These are phyloP conservation scores for Hipposideros larvatus DNA, from an alignment of 2,797 vertebrate species.

Conservation along the genomic window DNA sequence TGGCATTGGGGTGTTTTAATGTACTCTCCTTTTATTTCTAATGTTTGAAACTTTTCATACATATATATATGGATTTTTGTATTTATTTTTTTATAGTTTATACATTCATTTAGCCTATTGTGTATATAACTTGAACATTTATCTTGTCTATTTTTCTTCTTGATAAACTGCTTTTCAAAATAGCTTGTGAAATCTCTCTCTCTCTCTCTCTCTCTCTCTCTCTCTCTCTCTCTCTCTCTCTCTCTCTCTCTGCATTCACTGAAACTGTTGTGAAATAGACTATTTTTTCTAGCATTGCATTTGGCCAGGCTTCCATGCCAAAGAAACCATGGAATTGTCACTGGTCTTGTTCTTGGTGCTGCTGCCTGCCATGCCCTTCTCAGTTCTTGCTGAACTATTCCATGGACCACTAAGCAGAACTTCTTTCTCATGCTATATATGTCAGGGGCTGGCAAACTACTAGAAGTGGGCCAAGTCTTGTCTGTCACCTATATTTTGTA, in stretches of 20 bases:
- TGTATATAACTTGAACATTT: not conserved
- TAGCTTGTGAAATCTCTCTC: not conserved
- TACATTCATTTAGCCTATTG: not conserved
- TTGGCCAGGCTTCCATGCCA: not conserved
- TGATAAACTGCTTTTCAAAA: not conserved
- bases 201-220: too few relatives aligned
- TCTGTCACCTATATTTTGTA: conserved; percentile 32
- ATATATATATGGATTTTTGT: not conserved
- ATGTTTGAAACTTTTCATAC: not conserved
- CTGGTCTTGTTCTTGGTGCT: not conserved
- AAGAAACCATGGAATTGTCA: not conserved
- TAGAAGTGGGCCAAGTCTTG: not conserved
- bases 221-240: too few relatives aligned
- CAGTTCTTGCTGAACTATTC: not conserved
- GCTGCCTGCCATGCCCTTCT: not conserved
- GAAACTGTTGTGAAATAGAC: not conserved
- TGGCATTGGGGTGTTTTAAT: not conserved
- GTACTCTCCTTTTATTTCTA: not conserved
- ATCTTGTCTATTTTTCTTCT: not conserved
- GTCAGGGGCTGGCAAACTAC: not conserved
- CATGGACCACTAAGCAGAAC: not conserved
- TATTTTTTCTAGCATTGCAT: not conserved
- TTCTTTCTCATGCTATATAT: not conserved
- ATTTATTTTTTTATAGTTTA: not conserved
- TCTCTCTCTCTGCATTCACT: not conserved